Evolutionary conservation across 2,797 vertebrate species (phyloP), one percentile per base, ranked within the genome.

Genomic region (Acanthurus lineatus): DNA sequence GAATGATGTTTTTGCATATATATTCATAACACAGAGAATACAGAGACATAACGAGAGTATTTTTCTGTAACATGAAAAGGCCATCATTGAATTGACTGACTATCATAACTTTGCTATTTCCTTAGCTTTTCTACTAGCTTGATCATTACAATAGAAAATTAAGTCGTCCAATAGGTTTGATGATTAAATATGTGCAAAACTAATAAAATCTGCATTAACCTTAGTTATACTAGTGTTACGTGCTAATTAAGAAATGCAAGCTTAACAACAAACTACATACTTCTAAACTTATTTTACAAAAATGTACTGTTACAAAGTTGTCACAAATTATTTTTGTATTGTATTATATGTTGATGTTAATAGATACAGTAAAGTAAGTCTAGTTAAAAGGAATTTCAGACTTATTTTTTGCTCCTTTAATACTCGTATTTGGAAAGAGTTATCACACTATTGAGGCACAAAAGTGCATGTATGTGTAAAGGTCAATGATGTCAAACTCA

Each of bases 401-500:
- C 22, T 38, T 1, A 6, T 6, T 14, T 67, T 49, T 32, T 56
- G 44, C 25, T 62, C 12, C 28, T 69, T 52, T 54, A 25, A 8
- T 20, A 22, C 4, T 1, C 25, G 0, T 8, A 28, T 20, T n/a
- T 17, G 11, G 40, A 38, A n/a, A 53, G n/a, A 69, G 12, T 53
- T 10, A 44, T 56, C 7, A n/a, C 11, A 38, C 5, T 32, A 58
- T 78, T 62, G 2, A 10, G 42, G 2, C 42, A 0, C 38, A 76
- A 65, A 66, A 76, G 60, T 71, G 44, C 16, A 47, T 42, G 16
- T 40, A 38, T 64, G 10, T 10, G 35, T 69, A 20, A 76, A 25
- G 40, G 51, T 68, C 35, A 71, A 35, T 57, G 16, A n/a, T 69
- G 17, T 69, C 17, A 52, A 60, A 35, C 17, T 22, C 20, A 35